These are phyloP conservation scores for Phasianus colchicus DNA, from an alignment of 2,113 vertebrate genomes.

Conservation along the genomic window DNA sequence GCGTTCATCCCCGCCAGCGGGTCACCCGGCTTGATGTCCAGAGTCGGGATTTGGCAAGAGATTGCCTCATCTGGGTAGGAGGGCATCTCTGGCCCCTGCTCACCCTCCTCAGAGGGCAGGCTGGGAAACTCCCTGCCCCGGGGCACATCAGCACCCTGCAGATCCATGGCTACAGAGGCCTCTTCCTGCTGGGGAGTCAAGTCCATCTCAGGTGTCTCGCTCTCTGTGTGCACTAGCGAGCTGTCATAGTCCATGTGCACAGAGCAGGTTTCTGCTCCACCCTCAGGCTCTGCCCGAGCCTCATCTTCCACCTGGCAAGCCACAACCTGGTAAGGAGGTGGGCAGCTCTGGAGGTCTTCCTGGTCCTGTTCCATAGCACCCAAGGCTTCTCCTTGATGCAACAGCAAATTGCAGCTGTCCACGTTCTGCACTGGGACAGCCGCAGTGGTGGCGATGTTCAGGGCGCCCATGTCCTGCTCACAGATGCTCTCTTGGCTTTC, in stretches of 20 bases:
- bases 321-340: conserved; percentile 72
- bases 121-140: conserved; percentile 38
- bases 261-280: conserved; percentile 51
- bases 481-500: conserved; percentile 69
- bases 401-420: conserved; percentile 44
- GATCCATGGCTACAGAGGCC: conserved; percentile 58
- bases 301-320: conserved; percentile 68
- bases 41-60: conserved; percentile 51
- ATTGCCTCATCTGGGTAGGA: conserved; percentile 57
- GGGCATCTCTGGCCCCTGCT: conserved; percentile 42
- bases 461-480: conserved; percentile 57
- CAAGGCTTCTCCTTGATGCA: conserved; percentile 69
- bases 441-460: conserved; percentile 47
- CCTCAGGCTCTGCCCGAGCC: not conserved
- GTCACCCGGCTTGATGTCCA: conserved; percentile 81
- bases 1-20: conserved; percentile 94
- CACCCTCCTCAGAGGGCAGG: conserved; percentile 36
- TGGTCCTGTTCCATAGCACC: conserved; percentile 73
- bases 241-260: conserved; percentile 65
- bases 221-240: conserved; percentile 11
- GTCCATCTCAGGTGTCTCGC: conserved; percentile 3
- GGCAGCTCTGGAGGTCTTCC: conserved; percentile 70
- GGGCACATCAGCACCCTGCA: conserved; percentile 18
- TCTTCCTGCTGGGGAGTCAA: conserved; percentile 75
- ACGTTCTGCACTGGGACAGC: conserved; percentile 50